phyloP scores from a whole-genome alignment of 1,140 invertebrate genomes.

The Tenebrio molitor region DNA sequence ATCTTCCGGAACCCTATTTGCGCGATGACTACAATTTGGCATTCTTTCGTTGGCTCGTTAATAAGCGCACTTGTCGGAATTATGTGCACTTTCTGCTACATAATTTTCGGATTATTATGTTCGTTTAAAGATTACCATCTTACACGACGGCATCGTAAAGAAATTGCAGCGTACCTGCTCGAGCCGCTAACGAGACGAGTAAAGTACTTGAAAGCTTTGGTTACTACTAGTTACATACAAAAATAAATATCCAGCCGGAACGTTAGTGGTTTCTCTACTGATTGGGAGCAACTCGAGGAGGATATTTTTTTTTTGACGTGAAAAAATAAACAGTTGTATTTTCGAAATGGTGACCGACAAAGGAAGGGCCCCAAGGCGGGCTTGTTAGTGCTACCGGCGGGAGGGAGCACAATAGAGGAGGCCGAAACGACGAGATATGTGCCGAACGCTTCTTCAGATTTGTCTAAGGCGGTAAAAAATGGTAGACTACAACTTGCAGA shows the following conservation, averaged over 20 bases:
- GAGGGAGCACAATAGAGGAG: constrained; percentile 29
- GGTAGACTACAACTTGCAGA: constrained; percentile 27
- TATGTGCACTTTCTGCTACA: constrained; percentile 38
- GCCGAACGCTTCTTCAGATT: constrained; percentile 38
- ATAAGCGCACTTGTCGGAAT: constrained; percentile 30
- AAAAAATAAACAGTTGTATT: constrained; percentile 39
- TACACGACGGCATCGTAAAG: constrained; percentile 28
- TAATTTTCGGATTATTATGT: constrained; percentile 41
- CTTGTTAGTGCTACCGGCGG: constrained; percentile 25
- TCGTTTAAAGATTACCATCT: constrained; percentile 39
- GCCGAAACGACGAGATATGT: constrained; percentile 24
- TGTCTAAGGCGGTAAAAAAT: constrained; percentile 33
- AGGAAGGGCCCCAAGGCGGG: constrained; percentile 19
- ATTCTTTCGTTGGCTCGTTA: constrained; percentile 7
- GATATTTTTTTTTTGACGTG: constrained; percentile 10
- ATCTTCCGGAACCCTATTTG: constrained; percentile 30
- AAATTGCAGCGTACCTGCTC: constrained; percentile 26
- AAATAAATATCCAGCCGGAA: constrained; percentile 6
- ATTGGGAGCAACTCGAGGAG: constrained; percentile 1
- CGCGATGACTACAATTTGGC: constrained; percentile 25
- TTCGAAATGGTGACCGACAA: constrained; percentile 30
- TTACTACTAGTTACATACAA: background rate
- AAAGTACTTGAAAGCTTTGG: constrained; percentile 22
- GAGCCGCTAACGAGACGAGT: constrained; percentile 24
- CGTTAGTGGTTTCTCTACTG: constrained; percentile 25